A percentile compares a stretch with the other conserved stretches of the same genome.
Evolutionary conservation across 1,140 invertebrate genomes (phyloP).

Genomic region (Contarinia nasturtii): DNA sequence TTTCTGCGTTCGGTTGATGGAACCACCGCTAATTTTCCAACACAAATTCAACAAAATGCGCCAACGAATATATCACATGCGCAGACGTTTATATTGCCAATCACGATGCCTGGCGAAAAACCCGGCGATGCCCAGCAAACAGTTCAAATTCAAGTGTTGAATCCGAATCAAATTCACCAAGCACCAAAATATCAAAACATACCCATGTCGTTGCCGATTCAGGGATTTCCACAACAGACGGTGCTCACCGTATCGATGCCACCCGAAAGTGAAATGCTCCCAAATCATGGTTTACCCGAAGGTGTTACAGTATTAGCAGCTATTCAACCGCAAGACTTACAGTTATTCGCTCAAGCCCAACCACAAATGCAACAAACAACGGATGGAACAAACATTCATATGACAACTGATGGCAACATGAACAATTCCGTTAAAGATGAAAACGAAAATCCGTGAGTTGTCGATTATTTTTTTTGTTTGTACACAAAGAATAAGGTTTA

Average conservation of each 20-base stretch:
- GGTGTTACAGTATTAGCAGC: slow-evolving; percentile 43
- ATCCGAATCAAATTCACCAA: slow-evolving; percentile 29
- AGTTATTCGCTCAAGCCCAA: slow-evolving; percentile 20
- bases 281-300: slow-evolving; percentile 26
- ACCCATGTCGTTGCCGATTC: slow-evolving; percentile 45
- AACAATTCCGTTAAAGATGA: no score
- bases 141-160: slow-evolving; percentile 56
- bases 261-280: slow-evolving; percentile 23
- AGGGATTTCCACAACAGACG: slow-evolving; percentile 37
- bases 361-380: slow-evolving; percentile 17
- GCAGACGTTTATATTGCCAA: slow-evolving; percentile 49
- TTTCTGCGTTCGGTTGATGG: slow-evolving; percentile 49
- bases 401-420: no score
- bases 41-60: slow-evolving; percentile 8
- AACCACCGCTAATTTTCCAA: slow-evolving; percentile 19
- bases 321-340: slow-evolving; percentile 42
- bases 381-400: not conserved
- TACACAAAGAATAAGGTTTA: no score
- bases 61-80: slow-evolving; percentile 21
- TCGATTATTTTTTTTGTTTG: no score
- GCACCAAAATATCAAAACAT: slow-evolving; percentile 47
- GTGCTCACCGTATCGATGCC: slow-evolving; percentile 48
- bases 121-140: slow-evolving; percentile 53
- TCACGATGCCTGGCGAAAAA: slow-evolving; percentile 49
- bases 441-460: no score